phyloP scores from a whole-genome alignment of 2,113 vertebrate species.

The Ptyas mucosa region DNA sequence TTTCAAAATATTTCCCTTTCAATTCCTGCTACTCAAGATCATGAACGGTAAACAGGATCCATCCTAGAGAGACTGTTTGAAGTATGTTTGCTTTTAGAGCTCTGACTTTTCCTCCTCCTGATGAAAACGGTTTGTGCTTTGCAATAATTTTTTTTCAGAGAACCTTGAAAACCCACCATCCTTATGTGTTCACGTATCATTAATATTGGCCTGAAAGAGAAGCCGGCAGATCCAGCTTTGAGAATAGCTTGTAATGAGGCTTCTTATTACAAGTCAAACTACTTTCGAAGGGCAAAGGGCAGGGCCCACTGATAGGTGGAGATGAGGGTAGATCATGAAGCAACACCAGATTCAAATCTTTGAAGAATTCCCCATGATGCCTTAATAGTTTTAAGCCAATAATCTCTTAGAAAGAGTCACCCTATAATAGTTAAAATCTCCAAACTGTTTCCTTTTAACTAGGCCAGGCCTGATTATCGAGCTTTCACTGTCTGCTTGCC shows the following conservation, averaged over 20 bases:
- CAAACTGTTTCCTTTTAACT: neutral
- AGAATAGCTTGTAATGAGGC: neutral
- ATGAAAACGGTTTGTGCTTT: neutral
- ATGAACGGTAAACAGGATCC: neutral
- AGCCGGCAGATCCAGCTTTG: neutral
- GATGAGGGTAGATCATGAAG: neutral
- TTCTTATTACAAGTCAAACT: neutral
- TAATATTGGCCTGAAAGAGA: neutral
- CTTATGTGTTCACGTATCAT: neutral
- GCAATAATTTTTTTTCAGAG: neutral
- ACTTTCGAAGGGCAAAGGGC: neutral
- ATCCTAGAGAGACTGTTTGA: neutral
- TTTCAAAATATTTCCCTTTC: neutral
- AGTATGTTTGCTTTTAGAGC: neutral
- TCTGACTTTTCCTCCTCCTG: neutral
- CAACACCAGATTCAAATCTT: neutral
- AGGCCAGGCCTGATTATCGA: neutral
- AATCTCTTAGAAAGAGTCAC: neutral
- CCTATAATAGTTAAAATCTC: neutral
- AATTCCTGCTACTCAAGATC: neutral
- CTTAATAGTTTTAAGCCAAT: neutral
- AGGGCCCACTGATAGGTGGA: neutral
- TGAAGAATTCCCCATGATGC: neutral
- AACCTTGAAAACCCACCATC: neutral
- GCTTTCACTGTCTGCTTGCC: neutral